Evolutionary conservation across 2,888 invertebrate genomes (phyloP).

Genomic region (Caenorhabditis drosophilae): DNA sequence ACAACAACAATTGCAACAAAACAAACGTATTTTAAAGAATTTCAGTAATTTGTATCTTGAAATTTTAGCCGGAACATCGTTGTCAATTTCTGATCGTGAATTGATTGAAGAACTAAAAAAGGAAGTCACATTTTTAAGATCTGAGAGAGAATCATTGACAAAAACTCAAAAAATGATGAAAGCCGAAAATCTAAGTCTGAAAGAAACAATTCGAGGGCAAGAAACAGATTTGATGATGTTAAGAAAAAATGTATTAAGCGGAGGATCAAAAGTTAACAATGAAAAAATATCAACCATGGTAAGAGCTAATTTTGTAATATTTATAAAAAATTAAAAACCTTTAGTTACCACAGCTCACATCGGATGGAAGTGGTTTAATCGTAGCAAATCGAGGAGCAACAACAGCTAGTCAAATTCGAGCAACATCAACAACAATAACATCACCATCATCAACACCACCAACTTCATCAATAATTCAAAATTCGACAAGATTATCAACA

Average conservation of each 20-base stretch:
- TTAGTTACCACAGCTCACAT: conserved; percentile 38
- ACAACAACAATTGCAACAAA: conserved; percentile 16
- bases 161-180: conserved; percentile 39
- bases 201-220: conserved; percentile 43
- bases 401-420: conserved; percentile 5
- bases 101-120: conserved; percentile 44
- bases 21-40: too few species aligned
- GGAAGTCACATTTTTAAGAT: conserved; percentile 37
- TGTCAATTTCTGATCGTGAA: conserved; percentile 13
- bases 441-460: conserved; percentile 10
- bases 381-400: conserved; percentile 45
- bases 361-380: conserved; percentile 26
- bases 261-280: conserved; percentile 13
- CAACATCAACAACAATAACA: neutral
- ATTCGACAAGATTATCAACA: conserved; percentile 24
- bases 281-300: conserved; percentile 18
- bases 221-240: conserved; percentile 43
- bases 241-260: conserved; percentile 23
- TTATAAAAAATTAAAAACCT: neutral
- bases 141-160: conserved; percentile 37
- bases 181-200: conserved; percentile 35
- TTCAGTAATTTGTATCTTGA: too few species aligned
- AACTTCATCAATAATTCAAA: conserved; percentile 5
- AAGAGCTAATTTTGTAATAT: neutral
- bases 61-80: neutral